These are phyloP conservation scores for Poliocrania exsul DNA, from an alignment of 2,797 vertebrate species.

Conservation along the genomic window DNA sequence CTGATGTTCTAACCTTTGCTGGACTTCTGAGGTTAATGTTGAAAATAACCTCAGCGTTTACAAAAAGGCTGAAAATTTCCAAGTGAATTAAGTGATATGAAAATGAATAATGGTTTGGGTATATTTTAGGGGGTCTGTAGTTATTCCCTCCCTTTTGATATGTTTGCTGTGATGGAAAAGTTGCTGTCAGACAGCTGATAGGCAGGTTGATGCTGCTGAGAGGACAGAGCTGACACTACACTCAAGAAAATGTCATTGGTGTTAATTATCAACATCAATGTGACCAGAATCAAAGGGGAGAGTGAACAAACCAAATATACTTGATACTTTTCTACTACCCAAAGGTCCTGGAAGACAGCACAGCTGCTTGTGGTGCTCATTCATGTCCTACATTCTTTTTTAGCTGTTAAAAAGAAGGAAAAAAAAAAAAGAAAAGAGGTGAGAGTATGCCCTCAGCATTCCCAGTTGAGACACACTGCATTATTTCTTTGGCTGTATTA, in stretches of 20 bases:
- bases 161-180: not conserved
- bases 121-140: not conserved
- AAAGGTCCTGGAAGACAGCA: not conserved
- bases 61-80: not conserved
- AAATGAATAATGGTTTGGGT: not conserved
- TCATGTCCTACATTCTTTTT: not conserved
- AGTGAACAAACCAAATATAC: not conserved
- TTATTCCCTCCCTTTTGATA: not conserved
- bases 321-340: not conserved
- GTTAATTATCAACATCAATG: not conserved
- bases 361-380: not conserved
- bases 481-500: not conserved
- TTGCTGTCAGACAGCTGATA: not conserved
- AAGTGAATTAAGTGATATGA: rapidly evolving
- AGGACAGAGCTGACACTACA: not conserved
- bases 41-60: not conserved
- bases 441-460: not conserved
- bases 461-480: not conserved
- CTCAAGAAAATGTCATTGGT: not conserved
- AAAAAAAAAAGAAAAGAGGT: too few species aligned
- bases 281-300: not conserved
- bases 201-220: not conserved
- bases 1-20: not conserved
- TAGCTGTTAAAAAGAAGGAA: not conserved
- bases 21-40: not conserved